phyloP scores from a whole-genome alignment of 2,113 vertebrate species.

The Petrocephalus zakoni region DNA sequence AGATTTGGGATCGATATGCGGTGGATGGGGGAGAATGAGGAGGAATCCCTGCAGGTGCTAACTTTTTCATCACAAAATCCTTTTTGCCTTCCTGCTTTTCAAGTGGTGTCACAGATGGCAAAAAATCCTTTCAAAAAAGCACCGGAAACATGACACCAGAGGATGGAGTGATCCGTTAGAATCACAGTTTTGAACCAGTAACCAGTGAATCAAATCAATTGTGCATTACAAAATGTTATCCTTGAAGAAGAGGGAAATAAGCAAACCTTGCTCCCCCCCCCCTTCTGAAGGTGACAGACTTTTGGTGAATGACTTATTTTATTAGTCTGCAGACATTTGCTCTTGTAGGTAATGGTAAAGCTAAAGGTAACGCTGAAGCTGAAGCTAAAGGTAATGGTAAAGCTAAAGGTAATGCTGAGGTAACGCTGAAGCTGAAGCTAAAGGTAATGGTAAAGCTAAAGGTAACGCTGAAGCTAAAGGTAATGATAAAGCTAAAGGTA shows the following conservation, averaged over 20 bases:
- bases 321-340: neutral
- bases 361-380: too few relatives aligned
- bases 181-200: neutral
- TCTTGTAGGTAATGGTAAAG: too few relatives aligned
- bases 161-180: neutral
- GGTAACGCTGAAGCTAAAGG: too few relatives aligned
- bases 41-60: neutral
- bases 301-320: slow-evolving; percentile 5
- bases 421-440: too few relatives aligned
- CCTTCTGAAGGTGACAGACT: neutral
- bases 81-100: neutral
- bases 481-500: too few relatives aligned
- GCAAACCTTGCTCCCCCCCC: neutral
- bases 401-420: too few relatives aligned
- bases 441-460: too few relatives aligned
- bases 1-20: neutral
- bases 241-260: neutral
- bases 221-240: neutral
- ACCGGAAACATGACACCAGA: neutral
- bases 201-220: neutral
- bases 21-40: neutral
- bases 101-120: neutral
- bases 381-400: too few relatives aligned
- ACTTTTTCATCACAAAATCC: neutral
- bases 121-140: neutral